Conservation (phyloP, 2,888 invertebrate species). For the Andrena bucephala region DNA sequence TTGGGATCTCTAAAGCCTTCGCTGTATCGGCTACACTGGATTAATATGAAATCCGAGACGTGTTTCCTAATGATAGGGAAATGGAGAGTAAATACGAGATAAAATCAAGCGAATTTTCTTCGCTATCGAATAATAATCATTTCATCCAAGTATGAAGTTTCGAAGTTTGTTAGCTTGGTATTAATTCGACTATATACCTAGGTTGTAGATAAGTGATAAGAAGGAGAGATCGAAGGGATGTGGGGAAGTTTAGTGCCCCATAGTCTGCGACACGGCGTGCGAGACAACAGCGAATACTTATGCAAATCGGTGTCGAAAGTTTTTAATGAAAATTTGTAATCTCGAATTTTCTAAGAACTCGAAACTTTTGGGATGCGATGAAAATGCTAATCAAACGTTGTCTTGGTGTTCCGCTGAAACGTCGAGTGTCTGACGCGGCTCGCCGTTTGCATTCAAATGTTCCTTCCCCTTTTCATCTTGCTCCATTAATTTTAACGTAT, state of each 20-base stretch:
- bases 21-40: neutral
- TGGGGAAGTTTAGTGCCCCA: constrained; percentile 10
- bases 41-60: neutral
- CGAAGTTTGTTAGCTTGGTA: neutral
- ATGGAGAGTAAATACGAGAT: too few relatives aligned
- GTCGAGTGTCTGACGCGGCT: constrained; percentile 58
- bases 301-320: constrained; percentile 78
- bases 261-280: neutral
- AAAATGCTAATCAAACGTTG: constrained; percentile 81
- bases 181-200: neutral
- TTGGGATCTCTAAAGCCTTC: neutral
- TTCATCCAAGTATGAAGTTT: neutral
- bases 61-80: neutral
- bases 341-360: constrained; percentile 75
- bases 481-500: constrained; percentile 6
- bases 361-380: constrained; percentile 72
- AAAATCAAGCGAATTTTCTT: neutral
- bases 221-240: constrained; percentile 2
- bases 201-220: neutral
- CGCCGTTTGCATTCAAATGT: constrained; percentile 76
- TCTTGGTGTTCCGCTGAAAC: constrained; percentile 54
- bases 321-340: constrained; percentile 84
- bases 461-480: constrained; percentile 40
- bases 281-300: constrained; percentile 60
- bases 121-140: neutral